Evolutionary conservation across 2,888 invertebrate genomes (phyloP).

Genomic region (Spatulosminthurus flaviceps): DNA sequence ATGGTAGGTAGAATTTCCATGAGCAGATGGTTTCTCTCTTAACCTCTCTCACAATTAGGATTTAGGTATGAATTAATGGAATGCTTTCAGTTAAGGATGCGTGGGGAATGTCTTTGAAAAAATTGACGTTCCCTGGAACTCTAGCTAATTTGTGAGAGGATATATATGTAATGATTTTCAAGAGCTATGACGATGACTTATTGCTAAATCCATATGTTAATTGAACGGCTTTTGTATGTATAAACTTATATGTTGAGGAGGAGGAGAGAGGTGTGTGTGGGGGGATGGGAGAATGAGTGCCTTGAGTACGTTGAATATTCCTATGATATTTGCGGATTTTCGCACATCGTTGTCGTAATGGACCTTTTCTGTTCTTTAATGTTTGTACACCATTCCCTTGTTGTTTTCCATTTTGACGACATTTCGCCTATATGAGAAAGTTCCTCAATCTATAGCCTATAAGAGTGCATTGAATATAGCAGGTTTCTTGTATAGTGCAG

Average conservation of each 20-base stretch:
- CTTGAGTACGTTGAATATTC: too few species aligned
- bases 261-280: neutral
- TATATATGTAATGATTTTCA: neutral
- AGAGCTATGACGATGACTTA: neutral
- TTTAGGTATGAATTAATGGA: too few species aligned
- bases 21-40: neutral
- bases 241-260: neutral
- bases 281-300: neutral
- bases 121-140: neutral
- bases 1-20: neutral
- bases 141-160: neutral
- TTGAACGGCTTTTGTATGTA: neutral
- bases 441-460: neutral
- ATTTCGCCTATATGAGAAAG: neutral
- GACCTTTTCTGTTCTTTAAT: slow-evolving; percentile 6
- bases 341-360: slow-evolving; percentile 42
- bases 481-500: neutral
- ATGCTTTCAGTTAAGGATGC: too few species aligned
- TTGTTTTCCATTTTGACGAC: neutral
- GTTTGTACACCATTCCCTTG: neutral
- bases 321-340: slow-evolving; percentile 34
- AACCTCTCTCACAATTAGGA: neutral
- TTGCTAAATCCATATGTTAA: slow-evolving; percentile 14
- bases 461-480: too few species aligned
- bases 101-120: neutral